These are phyloP conservation scores for Cryptocheilus praepositus DNA, from an alignment of 2,888 invertebrate genomes.

Conservation along the genomic window DNA sequence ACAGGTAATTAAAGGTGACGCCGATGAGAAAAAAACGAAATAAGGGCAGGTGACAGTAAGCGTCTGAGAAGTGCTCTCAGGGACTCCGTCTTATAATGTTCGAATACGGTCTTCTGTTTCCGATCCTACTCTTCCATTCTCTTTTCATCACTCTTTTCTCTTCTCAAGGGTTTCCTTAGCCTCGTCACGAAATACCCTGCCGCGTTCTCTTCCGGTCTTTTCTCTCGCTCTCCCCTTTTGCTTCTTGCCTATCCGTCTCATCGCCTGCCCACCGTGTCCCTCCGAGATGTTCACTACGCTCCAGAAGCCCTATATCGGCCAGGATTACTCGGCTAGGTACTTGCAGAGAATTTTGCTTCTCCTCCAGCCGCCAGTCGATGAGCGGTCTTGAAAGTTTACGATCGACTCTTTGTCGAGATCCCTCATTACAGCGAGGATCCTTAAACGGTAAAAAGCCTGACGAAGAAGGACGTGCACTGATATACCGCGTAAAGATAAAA, in stretches of 20 bases:
- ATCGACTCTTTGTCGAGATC: constrained; percentile 43
- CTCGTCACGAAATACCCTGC: no score
- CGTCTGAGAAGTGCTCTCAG: background rate
- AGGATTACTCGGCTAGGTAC: constrained; percentile 59
- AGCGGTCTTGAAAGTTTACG: constrained; percentile 44
- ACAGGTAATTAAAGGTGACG: background rate
- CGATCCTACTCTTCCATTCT: no score
- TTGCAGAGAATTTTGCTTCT: constrained; percentile 50
- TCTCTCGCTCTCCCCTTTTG: constrained; percentile 20
- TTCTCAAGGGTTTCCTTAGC: no score
- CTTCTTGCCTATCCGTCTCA: background rate
- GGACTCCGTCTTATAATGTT: no score
- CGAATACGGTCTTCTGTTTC: no score
- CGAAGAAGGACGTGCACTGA: constrained; percentile 25
- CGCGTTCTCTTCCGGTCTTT: background rate
- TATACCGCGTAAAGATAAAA: constrained; percentile 32
- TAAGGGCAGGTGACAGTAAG: no score
- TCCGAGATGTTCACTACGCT: background rate
- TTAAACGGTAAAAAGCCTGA: constrained; percentile 35
- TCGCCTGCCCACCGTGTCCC: background rate
- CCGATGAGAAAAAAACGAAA: no score
- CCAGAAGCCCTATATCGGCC: constrained; percentile 49
- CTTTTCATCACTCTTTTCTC: no score
- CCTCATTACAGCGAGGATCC: constrained; percentile 38
- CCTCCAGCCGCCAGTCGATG: constrained; percentile 22